Evolutionary conservation across 2,113 vertebrate species (phyloP), one percentile per base, ranked within the genome.

Genomic region (Mastomys natalensis): DNA sequence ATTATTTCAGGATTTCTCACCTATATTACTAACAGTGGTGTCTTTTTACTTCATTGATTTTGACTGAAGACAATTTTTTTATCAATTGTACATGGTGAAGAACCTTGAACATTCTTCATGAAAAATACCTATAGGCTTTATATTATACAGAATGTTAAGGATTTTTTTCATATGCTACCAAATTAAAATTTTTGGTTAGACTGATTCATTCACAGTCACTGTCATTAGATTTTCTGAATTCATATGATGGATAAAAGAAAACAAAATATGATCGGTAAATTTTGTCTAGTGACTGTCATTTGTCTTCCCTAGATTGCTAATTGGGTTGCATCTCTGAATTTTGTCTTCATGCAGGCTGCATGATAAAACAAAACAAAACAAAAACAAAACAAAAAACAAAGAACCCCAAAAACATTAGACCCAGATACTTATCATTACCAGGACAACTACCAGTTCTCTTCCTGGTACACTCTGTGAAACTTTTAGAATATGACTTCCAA

Each of bases 401-500:
- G n/a, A n/a, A n/a, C n/a, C n/a, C n/a, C n/a, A 53, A 53, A 91
- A 85, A 37, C 60, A 17, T 16, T 86, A 3, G 19, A 19, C 15
- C 58, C 11, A 6, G 13, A 48, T 73, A 24, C 22, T 58, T 68
- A 66, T 22, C 1, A 85, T 62, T 62, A 22, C 60, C 22, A 62
- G 24, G 84, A 53, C 5, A 90, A n/a, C 22, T n/a, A 2, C 5
- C 12, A 48, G 2, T 82, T 58, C 1, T 0, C 1, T 77, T 60
- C 0, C 11, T 1, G 21, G 1, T 1, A 26, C 9, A 64, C 24
- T 11, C 8, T 85, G 37, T 0, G 29, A 40, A 26, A 3, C 11
- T 68, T 60, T 88, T 13, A 72, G 53, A 48, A 78, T 64, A 58
- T 34, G 1, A 5, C 9, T 89, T 3, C 16, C 10, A 70, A n/a